These are phyloP conservation scores for Amazona vittata DNA, from an alignment of 2,113 vertebrate species.

Conservation along the genomic window DNA sequence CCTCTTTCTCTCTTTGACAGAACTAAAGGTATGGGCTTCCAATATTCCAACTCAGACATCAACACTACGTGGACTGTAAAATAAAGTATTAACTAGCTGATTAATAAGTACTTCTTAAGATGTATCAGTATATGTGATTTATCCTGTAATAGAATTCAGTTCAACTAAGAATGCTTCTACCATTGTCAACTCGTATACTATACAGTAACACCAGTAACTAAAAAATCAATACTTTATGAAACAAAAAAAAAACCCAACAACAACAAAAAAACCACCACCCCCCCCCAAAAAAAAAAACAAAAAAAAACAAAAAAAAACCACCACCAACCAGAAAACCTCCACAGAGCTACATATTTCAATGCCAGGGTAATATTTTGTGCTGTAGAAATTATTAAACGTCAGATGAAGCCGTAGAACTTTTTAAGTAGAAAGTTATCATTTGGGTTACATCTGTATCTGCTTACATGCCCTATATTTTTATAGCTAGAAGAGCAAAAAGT, in stretches of 20 bases:
- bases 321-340: accelerated
- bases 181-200: neutral
- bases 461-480: neutral
- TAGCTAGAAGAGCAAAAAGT: neutral
- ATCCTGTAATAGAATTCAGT: neutral
- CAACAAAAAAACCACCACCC: too few species aligned
- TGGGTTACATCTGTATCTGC: neutral
- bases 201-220: neutral
- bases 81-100: neutral
- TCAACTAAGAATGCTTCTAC: neutral
- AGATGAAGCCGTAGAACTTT: neutral
- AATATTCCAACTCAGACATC: neutral
- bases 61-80: neutral
- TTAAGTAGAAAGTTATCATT: neutral
- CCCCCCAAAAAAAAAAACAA: too few species aligned
- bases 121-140: neutral
- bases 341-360: neutral
- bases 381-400: neutral
- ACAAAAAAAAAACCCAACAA: neutral
- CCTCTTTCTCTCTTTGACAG: neutral
- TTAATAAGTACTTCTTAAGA: neutral
- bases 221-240: neutral
- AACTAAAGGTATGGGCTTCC: neutral
- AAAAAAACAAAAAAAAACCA: accelerated
- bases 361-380: neutral